Base-by-base conservation (phyloP, 2,113 vertebrate genomes). In the Stigmatopora nigra region DNA sequence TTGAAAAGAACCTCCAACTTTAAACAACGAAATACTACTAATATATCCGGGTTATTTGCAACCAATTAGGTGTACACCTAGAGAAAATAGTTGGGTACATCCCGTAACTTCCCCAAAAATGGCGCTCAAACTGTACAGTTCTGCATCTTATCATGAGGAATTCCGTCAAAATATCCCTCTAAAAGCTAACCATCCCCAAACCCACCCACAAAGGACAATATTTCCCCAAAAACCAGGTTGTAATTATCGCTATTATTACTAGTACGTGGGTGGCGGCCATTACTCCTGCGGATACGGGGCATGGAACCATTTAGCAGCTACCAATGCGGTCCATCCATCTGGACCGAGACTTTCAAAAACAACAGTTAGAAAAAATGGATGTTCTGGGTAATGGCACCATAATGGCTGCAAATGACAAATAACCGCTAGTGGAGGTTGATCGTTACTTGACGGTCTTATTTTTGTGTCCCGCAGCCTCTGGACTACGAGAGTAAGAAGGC, bases 401-500 rank as follows among this genome's bases (percentile, higher is more conserved):
- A 5, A 61, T 14, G 12, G 20, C 22, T 64, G 41, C 7, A 31
- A 61, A 38, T 38, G 56, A 58, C 17, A 60, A 73, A 57, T 55
- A 12, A 70, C 20, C 20, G 36, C 3, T 4, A n/a, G 31, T 14
- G 57, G 45, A 1, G 38, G 35, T 67, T 67, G n/a, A 61, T 60
- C 17, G 12, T 36, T 38, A 55, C 61, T 65, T 47, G 45, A 65
- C 66, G 13, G 49, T 75, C 73, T 4, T 55, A 41, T n/a, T 38
- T 68, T 17, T 65, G 22, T 59, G 22, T 59, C 51, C 72, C 17
- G 1, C 1, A 99, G 97, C 91, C 93, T 0, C 70, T 99, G 82
- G 97, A 99, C 80, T 99, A 94, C 59, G 97, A 99, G 89, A 93
- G 90, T 0, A 98, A 98, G 88, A 98, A 97, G 71, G 92, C 94